Base-by-base conservation (phyloP, 2,113 vertebrate species). In the Aspiorhynchus laticeps region DNA sequence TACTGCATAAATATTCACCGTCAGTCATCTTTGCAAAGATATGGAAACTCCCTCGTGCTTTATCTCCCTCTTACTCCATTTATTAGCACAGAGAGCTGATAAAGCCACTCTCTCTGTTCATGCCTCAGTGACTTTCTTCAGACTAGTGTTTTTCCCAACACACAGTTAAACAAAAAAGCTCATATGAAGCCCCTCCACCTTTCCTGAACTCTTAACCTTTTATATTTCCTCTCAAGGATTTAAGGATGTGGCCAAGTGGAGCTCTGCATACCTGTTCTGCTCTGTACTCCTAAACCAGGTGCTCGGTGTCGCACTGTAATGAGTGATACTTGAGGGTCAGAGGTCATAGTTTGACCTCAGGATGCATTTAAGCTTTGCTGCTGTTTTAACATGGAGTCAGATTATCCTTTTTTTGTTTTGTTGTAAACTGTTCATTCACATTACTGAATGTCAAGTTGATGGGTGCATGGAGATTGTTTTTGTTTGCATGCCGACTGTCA, bases 1-100 rank as follows among this genome's bases (percentile, higher is more conserved):
- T 24, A 12, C 81, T 17, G 14, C 80, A 71, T 71, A n/a, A 83
- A 36, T 71, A 83, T 84, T 84, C 48, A 84, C 31, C 7, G 5
- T 38, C 69, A 26, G 31, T 53, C 53, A n/a, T 74, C 31, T 51
- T 36, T 19, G 2, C 2, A 15, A 21, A 24, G 10, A 33, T 48
- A 69, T 14, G 80, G 80, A 69, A 83, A 69, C 63, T 71, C 19
- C 9, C 10, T 8, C 43, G 26, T 83, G 80, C 63, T 83, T 83
- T 71, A 83, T 83, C 80, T 69, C 8, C 5, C 63, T 36, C 31
- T 33, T 48, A 24, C 31, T 56, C 46, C 67, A 73, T 74, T 84
- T 21, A 84, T 84, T 84, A 84, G 56, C 82, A 74, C 31, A 41
- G 31, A 59, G 24, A 51, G 65, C 82, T 73, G 48, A 74, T 84